phyloP scores from a whole-genome alignment of 2,888 invertebrate species.

The Micoletzkya japonica region DNA sequence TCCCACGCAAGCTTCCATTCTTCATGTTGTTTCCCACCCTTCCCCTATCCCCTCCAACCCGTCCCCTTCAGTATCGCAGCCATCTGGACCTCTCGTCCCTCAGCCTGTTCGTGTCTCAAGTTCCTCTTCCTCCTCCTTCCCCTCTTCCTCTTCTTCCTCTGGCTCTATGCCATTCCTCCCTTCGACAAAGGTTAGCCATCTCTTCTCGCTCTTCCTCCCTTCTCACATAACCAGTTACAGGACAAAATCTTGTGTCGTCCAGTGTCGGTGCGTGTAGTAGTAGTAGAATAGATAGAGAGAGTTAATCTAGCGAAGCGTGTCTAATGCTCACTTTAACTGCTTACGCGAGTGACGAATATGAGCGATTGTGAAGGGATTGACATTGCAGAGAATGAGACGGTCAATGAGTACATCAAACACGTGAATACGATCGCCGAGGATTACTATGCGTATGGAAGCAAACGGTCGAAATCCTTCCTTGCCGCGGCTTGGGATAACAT shows the following conservation, averaged over 20 bases:
- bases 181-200: slow-evolving; percentile 27
- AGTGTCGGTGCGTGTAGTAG: background rate
- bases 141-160: slow-evolving; percentile 7
- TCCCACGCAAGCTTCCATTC: background rate
- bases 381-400: slow-evolving; percentile 6
- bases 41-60: background rate
- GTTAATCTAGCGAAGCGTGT: background rate
- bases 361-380: background rate
- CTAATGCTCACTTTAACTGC: background rate
- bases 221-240: too few species aligned
- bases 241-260: background rate
- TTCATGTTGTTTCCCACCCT: background rate
- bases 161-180: slow-evolving; percentile 10
- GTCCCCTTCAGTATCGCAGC: background rate
- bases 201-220: too few species aligned
- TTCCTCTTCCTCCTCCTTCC: slow-evolving; percentile 22
- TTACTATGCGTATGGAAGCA: slow-evolving; percentile 14
- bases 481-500: background rate
- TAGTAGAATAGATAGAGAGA: too few species aligned
- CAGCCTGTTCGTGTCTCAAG: background rate
- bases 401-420: slow-evolving; percentile 19
- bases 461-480: slow-evolving; percentile 11
- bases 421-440: slow-evolving; percentile 21
- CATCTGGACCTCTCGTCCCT: slow-evolving; percentile 15
- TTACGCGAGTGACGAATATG: background rate